phyloP scores from a whole-genome alignment of 2,888 invertebrate genomes.

The Cantharis flavilabris region DNA sequence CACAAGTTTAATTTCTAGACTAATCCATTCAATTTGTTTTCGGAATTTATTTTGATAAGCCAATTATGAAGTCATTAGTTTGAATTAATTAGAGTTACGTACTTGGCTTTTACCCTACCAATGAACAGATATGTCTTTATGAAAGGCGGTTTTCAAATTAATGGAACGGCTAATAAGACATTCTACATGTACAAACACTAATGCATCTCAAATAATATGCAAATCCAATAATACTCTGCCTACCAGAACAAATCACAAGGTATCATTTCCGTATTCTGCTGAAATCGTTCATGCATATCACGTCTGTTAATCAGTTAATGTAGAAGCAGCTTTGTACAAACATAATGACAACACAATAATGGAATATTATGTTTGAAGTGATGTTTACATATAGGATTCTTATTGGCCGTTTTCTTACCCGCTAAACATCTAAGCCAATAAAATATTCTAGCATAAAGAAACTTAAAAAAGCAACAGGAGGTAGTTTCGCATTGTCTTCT shows the following conservation, averaged over 20 bases:
- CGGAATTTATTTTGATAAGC: not conserved
- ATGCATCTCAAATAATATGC: not conserved
- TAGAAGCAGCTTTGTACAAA: not conserved
- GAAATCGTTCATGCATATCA: not conserved
- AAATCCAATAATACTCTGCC: not conserved
- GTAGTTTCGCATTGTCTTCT: too few species aligned
- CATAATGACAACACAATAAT: not conserved
- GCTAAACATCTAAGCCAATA: too few species aligned
- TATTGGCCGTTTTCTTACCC: too few species aligned
- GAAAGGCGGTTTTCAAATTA: not conserved
- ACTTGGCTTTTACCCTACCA: not conserved
- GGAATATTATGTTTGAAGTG: not conserved
- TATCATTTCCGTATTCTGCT: not conserved
- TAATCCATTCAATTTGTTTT: not conserved
- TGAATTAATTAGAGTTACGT: not conserved
- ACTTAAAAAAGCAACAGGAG: too few species aligned
- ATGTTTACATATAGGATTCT: not conserved
- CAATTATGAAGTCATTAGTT: not conserved
- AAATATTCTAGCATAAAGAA: too few species aligned
- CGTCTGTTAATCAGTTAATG: not conserved
- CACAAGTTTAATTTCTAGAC: not conserved
- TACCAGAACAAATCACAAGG: not conserved
- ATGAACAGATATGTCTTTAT: not conserved
- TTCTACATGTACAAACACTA: not conserved
- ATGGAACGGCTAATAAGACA: not conserved